Evolutionary conservation across 2,113 vertebrate genomes (phyloP), one percentile per base, ranked within the genome.

Genomic region (Prunella fulvescens): DNA sequence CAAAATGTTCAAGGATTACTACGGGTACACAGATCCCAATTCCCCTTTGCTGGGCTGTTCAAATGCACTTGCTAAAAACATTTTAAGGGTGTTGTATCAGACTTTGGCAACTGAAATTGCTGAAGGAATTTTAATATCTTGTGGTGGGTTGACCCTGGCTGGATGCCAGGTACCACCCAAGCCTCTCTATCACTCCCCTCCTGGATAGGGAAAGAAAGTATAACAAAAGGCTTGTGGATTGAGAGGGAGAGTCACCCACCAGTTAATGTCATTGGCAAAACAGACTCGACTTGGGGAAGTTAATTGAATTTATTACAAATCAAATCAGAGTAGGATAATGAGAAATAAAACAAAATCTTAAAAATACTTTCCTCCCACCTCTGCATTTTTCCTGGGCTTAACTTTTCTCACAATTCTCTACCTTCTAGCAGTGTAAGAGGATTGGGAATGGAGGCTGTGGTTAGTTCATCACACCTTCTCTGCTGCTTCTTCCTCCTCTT

Each of bases 201-300:
- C 40, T 76, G 45, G 39, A 44, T 28, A 31, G 45, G 16, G n/a
- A 45, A 81, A 60, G 45, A 74, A 60, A 67, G 53, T 40, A 67
- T 7, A 40, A 29, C 24, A 60, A 67, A 60, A 65, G 23, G 19
- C 24, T 60, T 0, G 0, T 40, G 29, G 19, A 23, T 53, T 0
- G 1, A 51, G 60, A 29, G 24, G 15, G 22, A 73, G 26, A 45
- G 28, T 60, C 45, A 39, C 19, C 29, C 28, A 53, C 19, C 33
- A 58, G 33, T 81, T 67, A 53, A 9, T 39, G 24, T 60, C 13
- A 53, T 29, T 12, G n/a, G 16, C 61, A 74, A 73, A 66, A 51
- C 12, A 58, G 24, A 74, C 19, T 58, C 0, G 1, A 5, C 16
- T 51, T 45, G 19, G 13, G 39, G 26, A 65, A 58, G 31, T 37